These are phyloP conservation scores for Megalops atlanticus DNA, from an alignment of 2,113 vertebrate species.

Conservation along the genomic window DNA sequence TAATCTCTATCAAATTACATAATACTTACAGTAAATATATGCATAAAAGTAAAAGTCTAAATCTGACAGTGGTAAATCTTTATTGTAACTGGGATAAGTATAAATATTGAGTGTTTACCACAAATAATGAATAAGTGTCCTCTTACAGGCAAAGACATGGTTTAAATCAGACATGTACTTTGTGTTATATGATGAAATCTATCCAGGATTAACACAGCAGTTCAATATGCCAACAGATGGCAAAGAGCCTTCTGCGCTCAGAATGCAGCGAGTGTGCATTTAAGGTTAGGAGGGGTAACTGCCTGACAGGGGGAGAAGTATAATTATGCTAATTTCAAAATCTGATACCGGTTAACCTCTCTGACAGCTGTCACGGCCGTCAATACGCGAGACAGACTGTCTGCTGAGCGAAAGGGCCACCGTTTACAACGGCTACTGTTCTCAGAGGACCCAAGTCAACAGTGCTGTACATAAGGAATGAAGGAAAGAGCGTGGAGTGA, in stretches of 20 bases:
- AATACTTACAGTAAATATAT: no score
- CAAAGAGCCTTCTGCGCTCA: conserved; percentile 6
- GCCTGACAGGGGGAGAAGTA: conserved; percentile 17
- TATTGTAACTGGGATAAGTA: no score
- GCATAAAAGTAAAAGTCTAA: no score
- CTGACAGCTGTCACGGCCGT: conserved; percentile 26
- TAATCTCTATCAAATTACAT: no score
- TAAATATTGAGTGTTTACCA: not conserved
- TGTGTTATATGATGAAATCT: conserved; percentile 14
- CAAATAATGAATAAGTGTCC: not conserved
- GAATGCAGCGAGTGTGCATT: not conserved
- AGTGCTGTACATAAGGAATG: not conserved
- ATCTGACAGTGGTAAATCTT: no score
- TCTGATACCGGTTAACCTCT: conserved; percentile 30
- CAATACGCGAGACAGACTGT: not conserved
- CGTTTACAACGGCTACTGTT: not conserved
- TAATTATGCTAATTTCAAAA: conserved; percentile 44
- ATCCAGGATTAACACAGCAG: conserved; percentile 23
- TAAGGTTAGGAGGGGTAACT: not conserved
- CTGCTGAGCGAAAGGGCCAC: not conserved
- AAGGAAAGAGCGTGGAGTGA: not conserved
- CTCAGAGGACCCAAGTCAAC: not conserved
- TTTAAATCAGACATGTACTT: not conserved
- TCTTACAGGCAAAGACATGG: conserved; percentile 6
- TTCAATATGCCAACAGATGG: conserved; percentile 47